Conservation (phyloP, 2,113 vertebrate species). For the Periophthalmus modestus region DNA sequence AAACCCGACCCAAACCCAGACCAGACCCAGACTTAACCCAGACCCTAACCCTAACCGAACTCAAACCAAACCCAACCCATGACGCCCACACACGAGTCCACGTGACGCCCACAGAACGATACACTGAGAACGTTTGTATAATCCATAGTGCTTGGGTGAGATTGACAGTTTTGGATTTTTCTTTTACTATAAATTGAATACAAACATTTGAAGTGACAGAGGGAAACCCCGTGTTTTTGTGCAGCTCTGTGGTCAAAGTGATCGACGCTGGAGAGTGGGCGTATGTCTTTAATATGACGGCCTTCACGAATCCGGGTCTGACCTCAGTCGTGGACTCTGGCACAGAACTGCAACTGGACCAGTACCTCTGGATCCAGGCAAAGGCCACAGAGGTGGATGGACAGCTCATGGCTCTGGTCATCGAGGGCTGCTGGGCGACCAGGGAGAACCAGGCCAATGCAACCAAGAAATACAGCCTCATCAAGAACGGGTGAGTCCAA, state of each 20-base stretch:
- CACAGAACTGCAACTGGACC: neutral
- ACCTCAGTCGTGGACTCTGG: neutral
- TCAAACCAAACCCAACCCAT: no score
- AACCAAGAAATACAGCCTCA: neutral
- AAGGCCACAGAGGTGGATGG: neutral
- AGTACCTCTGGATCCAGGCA: neutral
- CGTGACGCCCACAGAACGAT: no score
- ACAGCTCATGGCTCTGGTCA: neutral
- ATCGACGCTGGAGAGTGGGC: slow-evolving; percentile 1
- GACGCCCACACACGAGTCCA: no score
- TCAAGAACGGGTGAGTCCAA: neutral
- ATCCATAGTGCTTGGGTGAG: no score
- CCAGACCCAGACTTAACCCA: no score
- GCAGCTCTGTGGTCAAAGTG: neutral
- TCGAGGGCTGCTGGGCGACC: neutral
- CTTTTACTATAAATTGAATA: neutral
- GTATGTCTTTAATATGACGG: neutral
- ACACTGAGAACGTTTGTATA: no score
- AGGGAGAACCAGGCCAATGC: neutral
- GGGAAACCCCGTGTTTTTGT: neutral
- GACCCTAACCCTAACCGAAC: no score
- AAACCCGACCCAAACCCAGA: no score
- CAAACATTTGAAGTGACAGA: neutral
- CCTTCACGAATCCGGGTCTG: neutral
- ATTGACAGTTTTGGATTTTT: no score